phyloP scores from a whole-genome alignment of 2,888 invertebrate genomes.

The Apodemia zela region DNA sequence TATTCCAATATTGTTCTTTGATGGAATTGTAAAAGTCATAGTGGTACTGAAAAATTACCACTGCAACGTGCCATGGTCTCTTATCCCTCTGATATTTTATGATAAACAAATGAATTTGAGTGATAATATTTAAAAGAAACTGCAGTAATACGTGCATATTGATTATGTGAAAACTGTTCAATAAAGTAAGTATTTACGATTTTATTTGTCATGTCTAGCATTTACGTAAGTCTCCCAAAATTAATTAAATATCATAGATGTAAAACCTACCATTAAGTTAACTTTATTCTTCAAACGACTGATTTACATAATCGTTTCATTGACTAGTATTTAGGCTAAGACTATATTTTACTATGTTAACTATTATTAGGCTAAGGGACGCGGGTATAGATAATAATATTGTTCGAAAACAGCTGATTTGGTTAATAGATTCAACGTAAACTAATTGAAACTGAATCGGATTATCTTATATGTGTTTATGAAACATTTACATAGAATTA shows the following conservation, averaged over 20 bases:
- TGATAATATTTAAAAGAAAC: not conserved
- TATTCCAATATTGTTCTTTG: not conserved
- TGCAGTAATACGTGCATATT: not conserved
- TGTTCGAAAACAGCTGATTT: conserved; percentile 5
- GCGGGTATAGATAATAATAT: conserved; percentile 5
- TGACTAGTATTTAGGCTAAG: conserved; percentile 49
- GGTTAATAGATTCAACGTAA: conserved; percentile 21
- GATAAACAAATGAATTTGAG: not conserved
- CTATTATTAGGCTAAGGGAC: conserved; percentile 28
- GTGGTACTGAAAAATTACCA: no score
- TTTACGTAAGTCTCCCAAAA: conserved; percentile 19
- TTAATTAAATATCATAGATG: conserved; percentile 29
- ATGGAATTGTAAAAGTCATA: no score
- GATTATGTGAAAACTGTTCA: not conserved
- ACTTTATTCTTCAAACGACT: conserved; percentile 61
- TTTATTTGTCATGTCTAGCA: conserved; percentile 3
- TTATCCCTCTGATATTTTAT: not conserved
- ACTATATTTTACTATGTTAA: conserved; percentile 47
- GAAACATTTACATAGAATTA: conserved; percentile 34
- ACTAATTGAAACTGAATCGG: conserved; percentile 23
- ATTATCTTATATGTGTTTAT: conserved; percentile 33
- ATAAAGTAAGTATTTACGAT: not conserved
- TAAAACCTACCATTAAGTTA: conserved; percentile 44
- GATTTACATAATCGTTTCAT: conserved; percentile 66
- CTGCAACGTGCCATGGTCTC: no score